phyloP scores from a whole-genome alignment of 2,113 vertebrate genomes.

The Sitta europaea region DNA sequence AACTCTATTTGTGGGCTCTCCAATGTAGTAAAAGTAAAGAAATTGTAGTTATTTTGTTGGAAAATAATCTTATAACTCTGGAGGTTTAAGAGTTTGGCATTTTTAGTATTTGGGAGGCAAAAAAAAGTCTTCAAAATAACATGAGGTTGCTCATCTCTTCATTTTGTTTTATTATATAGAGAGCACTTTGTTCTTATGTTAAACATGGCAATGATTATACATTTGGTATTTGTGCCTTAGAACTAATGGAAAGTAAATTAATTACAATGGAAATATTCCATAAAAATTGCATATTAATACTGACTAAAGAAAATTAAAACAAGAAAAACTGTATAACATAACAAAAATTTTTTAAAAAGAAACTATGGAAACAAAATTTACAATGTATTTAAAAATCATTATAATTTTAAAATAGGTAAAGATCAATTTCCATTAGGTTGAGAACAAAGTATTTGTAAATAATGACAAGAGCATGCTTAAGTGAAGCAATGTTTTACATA shows the following conservation, averaged over 20 bases:
- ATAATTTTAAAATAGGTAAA: conserved; percentile 56
- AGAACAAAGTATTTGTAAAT: conserved; percentile 69
- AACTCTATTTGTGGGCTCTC: background rate
- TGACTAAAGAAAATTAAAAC: conserved; percentile 14
- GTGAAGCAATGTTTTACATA: conserved; percentile 44
- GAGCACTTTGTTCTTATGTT: background rate
- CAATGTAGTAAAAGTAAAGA: background rate
- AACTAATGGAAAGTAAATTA: conserved; percentile 13
- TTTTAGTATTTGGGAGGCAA: background rate
- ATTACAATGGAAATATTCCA: conserved; percentile 26
- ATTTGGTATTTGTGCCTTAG: background rate
- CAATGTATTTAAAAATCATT: conserved; percentile 41
- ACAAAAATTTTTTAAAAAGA: background rate
- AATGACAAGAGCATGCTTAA: conserved; percentile 37
- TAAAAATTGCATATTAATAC: conserved; percentile 28
- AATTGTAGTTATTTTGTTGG: background rate
- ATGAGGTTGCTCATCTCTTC: background rate
- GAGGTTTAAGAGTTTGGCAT: background rate
- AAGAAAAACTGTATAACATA: conserved; percentile 2
- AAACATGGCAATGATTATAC: background rate
- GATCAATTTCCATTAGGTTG: conserved; percentile 59
- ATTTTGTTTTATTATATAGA: background rate
- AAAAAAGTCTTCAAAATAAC: background rate
- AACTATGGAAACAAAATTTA: background rate
- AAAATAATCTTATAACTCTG: background rate